Evolutionary conservation across 2,113 vertebrate genomes (phyloP), one percentile per base, ranked within the genome.

Genomic region (Platichthys stellatus): DNA sequence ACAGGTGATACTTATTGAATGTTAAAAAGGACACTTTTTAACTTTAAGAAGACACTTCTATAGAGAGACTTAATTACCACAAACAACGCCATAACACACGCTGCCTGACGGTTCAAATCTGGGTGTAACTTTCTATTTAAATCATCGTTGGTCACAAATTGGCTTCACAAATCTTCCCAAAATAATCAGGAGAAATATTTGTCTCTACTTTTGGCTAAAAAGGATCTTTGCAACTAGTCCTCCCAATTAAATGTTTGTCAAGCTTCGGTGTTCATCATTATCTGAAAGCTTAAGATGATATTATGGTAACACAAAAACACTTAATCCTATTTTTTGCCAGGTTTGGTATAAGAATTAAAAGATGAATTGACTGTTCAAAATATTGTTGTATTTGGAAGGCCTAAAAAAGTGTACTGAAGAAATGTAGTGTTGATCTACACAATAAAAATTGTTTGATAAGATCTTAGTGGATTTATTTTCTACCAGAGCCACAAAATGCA

Each of bases 361-460:
- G 43, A 60, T 68, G 40, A 69, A 15, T 43, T 72, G 38, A 72
- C 59, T 80, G 45, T 68, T 64, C 56, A n/a, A 59, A 61, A 72
- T 64, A 56, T 49, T 71, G 47, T 17, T 35, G 23, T 35, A 20
- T 58, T 26, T 57, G 38, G 40, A 69, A 60, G 24, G 40, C 63
- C 56, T 54, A 24, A 72, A 26, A 62, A 9, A n/a, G 18, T 53
- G 31, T 75, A 62, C 1, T 23, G 20, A 51, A 60, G 45, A 78
- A 74, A 80, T 57, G 28, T 85, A 26, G 2, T 78, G 63, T 49
- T 76, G 10, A 68, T 70, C 77, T 78, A 72, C 76, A 78, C 69
- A 78, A 86, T 89, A 82, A 84, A 89, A 80, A 18, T 28, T 28
- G 38, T 88, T 84, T 82, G 43, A 65, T 82, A 72, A 49, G 45